phyloP scores from a whole-genome alignment of 2,888 invertebrate genomes.

The Cryptocephalus moraei region DNA sequence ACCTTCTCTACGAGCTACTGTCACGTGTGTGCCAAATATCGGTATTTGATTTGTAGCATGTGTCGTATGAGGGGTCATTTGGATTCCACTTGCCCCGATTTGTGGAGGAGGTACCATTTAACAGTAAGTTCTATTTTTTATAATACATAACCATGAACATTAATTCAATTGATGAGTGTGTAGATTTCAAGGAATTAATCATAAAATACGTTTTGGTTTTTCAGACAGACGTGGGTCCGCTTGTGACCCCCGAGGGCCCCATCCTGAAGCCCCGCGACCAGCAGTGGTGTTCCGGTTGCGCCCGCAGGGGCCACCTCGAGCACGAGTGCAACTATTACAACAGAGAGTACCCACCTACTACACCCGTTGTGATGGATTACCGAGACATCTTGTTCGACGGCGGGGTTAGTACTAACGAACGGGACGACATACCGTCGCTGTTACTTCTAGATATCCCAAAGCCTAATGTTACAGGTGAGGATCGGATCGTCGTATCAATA shows the following conservation, averaged over 20 bases:
- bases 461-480: no score
- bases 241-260: constrained; percentile 19
- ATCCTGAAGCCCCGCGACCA: constrained; percentile 29
- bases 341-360: constrained; percentile 21
- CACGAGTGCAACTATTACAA: constrained; percentile 22
- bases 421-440: no score
- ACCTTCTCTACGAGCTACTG: constrained; percentile 49
- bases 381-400: constrained; percentile 8
- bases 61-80: constrained; percentile 57
- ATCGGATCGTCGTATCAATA: no score
- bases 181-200: no score
- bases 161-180: no score
- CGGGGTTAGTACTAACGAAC: no score
- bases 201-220: constrained; percentile 14
- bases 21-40: constrained; percentile 48
- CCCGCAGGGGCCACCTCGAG: constrained; percentile 35
- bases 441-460: no score
- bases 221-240: constrained; percentile 24
- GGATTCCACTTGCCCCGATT: constrained; percentile 54
- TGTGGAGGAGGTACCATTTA: constrained; percentile 66
- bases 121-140: constrained; percentile 43
- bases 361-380: constrained; percentile 21
- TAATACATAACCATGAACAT: no score
- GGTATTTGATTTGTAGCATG: constrained; percentile 42
- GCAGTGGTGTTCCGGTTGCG: constrained; percentile 39